phyloP scores from a whole-genome alignment of 2,888 invertebrate genomes.

The Troilus luridus region DNA sequence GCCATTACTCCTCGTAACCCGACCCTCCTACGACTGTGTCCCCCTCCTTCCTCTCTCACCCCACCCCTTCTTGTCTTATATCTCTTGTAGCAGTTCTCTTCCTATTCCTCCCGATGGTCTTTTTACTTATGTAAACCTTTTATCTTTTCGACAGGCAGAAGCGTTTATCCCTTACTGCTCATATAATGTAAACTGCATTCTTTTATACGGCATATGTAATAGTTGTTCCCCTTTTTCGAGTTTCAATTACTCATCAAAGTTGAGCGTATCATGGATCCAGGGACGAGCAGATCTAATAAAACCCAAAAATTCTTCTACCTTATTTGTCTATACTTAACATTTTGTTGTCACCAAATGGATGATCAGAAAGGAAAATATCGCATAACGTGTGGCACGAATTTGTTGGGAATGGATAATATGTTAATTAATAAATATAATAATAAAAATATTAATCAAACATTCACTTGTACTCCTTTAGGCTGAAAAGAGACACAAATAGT shows the following conservation, averaged over 20 bases:
- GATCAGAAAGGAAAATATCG: too few relatives aligned
- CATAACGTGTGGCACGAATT: too few relatives aligned
- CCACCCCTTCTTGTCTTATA: background rate
- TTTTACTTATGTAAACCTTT: slow-evolving; percentile 1
- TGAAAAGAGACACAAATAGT: too few relatives aligned
- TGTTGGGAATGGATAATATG: too few relatives aligned
- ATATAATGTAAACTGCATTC: background rate
- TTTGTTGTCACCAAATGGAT: too few relatives aligned
- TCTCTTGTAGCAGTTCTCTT: slow-evolving; percentile 12
- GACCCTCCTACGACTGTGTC: slow-evolving; percentile 21
- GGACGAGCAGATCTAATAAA: too few relatives aligned
- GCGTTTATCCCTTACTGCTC: background rate
- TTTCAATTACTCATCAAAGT: background rate
- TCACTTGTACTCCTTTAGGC: too few relatives aligned
- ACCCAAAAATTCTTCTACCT: too few relatives aligned
- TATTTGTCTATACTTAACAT: too few relatives aligned
- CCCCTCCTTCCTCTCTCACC: background rate
- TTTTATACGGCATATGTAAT: background rate
- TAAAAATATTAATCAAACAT: too few relatives aligned
- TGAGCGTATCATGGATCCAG: too few relatives aligned
- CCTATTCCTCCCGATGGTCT: background rate
- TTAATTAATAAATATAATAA: too few relatives aligned
- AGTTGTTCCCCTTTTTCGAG: background rate
- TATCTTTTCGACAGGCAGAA: background rate
- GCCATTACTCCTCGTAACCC: slow-evolving; percentile 17